A percentile compares a stretch with the other conserved stretches of the same genome.
Evolutionary conservation across 35 echinoderm and acorn worm species (phyloP).

Genomic region (Acanthaster planci): DNA sequence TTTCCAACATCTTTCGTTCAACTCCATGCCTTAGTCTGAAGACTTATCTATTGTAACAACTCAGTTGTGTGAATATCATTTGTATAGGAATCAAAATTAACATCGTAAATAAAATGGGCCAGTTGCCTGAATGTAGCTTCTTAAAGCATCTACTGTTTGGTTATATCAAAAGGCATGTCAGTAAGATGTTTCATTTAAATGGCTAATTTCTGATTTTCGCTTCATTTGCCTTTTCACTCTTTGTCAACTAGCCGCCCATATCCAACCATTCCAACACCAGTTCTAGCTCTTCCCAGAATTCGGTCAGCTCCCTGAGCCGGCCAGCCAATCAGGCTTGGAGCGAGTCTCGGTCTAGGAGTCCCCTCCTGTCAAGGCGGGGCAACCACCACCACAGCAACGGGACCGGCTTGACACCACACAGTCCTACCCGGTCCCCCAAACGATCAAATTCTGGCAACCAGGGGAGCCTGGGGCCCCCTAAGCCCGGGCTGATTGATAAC

Average conservation of each 20-base stretch:
- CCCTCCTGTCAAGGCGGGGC: constrained; percentile 13
- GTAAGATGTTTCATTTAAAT: too few relatives aligned
- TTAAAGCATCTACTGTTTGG: too few relatives aligned
- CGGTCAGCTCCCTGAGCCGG: background rate
- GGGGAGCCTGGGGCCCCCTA: constrained; percentile 40
- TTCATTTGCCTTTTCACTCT: too few relatives aligned
- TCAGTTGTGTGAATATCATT: too few relatives aligned
- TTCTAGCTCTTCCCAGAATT: background rate
- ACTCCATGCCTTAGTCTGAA: too few relatives aligned
- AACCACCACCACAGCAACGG: constrained; percentile 33
- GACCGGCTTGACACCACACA: constrained; percentile 22
- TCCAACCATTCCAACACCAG: background rate
- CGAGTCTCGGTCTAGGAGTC: constrained; percentile 8
- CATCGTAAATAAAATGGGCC: too few relatives aligned
- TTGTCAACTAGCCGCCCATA: background rate
- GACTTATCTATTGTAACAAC: too few relatives aligned
- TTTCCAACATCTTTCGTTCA: too few relatives aligned
- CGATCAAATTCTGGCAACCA: constrained; percentile 20
- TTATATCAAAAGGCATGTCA: too few relatives aligned
- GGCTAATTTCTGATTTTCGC: too few relatives aligned
- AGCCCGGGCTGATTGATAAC: constrained; percentile 87
- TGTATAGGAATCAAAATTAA: too few relatives aligned
- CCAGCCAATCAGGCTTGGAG: constrained; percentile 29
- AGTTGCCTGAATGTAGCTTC: too few relatives aligned
- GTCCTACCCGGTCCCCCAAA: constrained; percentile 43